Conservation (phyloP, 2,888 invertebrate species). For the Erebia epiphron region DNA sequence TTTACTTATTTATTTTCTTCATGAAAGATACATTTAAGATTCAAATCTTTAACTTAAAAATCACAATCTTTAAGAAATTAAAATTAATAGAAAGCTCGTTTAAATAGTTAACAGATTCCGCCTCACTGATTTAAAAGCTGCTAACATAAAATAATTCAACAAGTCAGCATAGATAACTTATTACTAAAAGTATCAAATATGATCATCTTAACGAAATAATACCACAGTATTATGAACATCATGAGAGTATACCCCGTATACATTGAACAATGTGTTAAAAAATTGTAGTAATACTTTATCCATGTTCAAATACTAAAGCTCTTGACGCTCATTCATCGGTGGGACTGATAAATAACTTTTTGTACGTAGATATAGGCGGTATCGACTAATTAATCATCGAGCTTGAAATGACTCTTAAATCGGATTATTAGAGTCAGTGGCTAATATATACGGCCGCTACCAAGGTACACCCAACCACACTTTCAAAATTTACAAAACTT, state of each 20-base stretch:
- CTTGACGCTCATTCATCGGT: slow-evolving; percentile 17
- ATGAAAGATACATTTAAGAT: not conserved
- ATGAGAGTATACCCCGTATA: slow-evolving; percentile 6
- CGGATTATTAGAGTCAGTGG: slow-evolving; percentile 59
- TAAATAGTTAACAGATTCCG: slow-evolving; percentile 8
- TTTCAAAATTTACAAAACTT: slow-evolving; percentile 13
- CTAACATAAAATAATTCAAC: slow-evolving; percentile 3
- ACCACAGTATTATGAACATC: slow-evolving; percentile 5
- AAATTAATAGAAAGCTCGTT: slow-evolving; percentile 2
- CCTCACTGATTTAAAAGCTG: not conserved
- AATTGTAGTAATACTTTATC: slow-evolving; percentile 20
- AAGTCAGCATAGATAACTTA: slow-evolving; percentile 16
- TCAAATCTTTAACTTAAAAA: not conserved
- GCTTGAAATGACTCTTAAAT: slow-evolving; percentile 55
- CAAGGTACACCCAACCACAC: slow-evolving; percentile 28
- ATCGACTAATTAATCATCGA: slow-evolving; percentile 61
- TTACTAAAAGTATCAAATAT: slow-evolving; percentile 3
- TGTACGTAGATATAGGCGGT: slow-evolving; percentile 40
- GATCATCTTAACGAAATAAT: slow-evolving; percentile 1
- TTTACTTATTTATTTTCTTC: no score
- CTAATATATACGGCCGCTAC: slow-evolving; percentile 49
- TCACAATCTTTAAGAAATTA: not conserved
- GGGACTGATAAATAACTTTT: slow-evolving; percentile 40
- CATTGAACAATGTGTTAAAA: slow-evolving; percentile 11
- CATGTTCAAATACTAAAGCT: slow-evolving; percentile 24